Evolutionary conservation across 2,113 vertebrate genomes (phyloP).

Genomic region (Poeciliopsis retropinna): DNA sequence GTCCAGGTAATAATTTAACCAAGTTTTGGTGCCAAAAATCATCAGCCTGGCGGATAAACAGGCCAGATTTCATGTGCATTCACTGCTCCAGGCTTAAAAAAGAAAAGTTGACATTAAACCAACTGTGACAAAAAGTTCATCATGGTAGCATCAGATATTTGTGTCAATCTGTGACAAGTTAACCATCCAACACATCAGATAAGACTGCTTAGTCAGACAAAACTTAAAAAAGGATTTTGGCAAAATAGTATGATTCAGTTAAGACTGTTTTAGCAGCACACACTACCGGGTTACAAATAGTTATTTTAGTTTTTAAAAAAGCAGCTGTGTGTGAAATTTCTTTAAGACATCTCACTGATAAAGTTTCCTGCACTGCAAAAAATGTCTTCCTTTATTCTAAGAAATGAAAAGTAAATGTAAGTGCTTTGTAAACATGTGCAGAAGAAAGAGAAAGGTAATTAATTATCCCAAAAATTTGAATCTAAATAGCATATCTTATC

Average conservation of each 20-base stretch:
- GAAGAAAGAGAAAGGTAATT: background rate
- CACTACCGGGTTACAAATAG: slow-evolving; percentile 14
- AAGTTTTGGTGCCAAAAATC: background rate
- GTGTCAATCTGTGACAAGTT: background rate
- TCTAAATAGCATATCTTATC: background rate
- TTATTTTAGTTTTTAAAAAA: too few species aligned
- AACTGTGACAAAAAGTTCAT: background rate
- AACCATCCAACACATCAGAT: slow-evolving; percentile 7
- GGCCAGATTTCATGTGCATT: background rate
- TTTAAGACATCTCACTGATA: slow-evolving; percentile 53
- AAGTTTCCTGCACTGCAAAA: slow-evolving; percentile 35
- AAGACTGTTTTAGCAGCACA: slow-evolving; percentile 68
- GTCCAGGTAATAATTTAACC: too few species aligned
- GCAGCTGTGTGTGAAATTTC: background rate
- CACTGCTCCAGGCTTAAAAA: background rate
- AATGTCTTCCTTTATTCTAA: background rate
- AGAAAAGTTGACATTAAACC: too few species aligned
- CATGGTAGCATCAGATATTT: background rate
- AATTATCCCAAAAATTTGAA: background rate
- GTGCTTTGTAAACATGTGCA: background rate
- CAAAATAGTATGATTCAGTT: slow-evolving; percentile 82
- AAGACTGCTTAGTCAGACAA: slow-evolving; percentile 64
- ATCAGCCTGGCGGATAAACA: background rate
- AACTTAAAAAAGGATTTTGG: slow-evolving; percentile 73
- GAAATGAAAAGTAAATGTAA: background rate